Percentiles rank a stretch among this genome's conserved stretches.
These are phyloP conservation scores for Nasonia oneida DNA, from an alignment of 2,888 invertebrate genomes.

Conservation along the genomic window DNA sequence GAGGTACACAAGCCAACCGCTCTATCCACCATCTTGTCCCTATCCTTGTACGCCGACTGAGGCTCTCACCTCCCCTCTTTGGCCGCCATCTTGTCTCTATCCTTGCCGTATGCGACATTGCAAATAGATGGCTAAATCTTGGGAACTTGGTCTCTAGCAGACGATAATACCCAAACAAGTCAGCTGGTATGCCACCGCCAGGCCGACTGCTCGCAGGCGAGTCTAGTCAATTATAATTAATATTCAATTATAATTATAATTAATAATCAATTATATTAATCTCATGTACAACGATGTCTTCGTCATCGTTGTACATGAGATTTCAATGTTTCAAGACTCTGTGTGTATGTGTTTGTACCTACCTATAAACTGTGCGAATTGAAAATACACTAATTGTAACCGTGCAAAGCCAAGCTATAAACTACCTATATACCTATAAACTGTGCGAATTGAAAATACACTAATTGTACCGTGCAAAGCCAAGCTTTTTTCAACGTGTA, in stretches of 20 bases:
- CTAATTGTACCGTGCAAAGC: not conserved
- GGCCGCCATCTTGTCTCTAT: no score
- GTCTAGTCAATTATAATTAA: not conserved
- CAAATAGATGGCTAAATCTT: not conserved
- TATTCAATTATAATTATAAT: no score
- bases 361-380: not conserved
- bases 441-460: not conserved
- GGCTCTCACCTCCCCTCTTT: no score
- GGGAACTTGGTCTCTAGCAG: not conserved
- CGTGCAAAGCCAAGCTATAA: not conserved
- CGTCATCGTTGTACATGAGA: not conserved
- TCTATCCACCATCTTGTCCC: no score
- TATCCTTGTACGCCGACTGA: no score
- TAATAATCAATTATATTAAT: no score
- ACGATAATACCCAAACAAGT: not conserved
- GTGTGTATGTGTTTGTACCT: not conserved
- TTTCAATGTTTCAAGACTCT: conserved; percentile 1
- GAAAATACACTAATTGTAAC: not conserved
- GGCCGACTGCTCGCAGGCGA: not conserved
- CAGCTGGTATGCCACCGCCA: not conserved
- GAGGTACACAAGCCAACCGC: no score
- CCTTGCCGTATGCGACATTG: not conserved
- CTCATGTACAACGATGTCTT: not conserved
- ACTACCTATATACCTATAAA: not conserved
- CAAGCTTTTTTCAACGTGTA: not conserved